Evolutionary conservation across 2,797 vertebrate genomes (phyloP), one percentile per base, ranked within the genome.

Genomic region (Amblyraja radiata): DNA sequence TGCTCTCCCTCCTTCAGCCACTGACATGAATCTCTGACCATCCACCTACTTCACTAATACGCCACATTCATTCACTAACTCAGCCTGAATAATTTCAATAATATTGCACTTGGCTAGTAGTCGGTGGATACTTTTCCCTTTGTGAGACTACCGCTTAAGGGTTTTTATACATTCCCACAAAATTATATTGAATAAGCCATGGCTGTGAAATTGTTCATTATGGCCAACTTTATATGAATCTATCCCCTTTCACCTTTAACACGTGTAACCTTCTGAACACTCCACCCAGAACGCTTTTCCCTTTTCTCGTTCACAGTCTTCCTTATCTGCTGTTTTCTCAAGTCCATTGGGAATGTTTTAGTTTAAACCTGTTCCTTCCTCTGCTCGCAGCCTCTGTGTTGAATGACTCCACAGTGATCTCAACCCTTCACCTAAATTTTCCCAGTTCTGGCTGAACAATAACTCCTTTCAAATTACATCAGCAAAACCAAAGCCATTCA

Each of bases 381-480:
- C 7, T 58, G 39, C 80, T 83, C 23, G 28, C 21, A 83, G 23
- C 23, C 23, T 83, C 23, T 28, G 23, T 54, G 58, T 11, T 36
- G 63, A 68, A 18, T 8, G 14, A 88, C 61, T 88, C 61, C 63
- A 68, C 10, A 58, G 80, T 28, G 80, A 36, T 88, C 65, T 88
- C 84, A 88, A 88, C 63, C 63, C n/a, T 88, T 88, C 61, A 88
- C 84, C 84, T 88, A 68, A 88, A 21, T 88, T 68, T 32, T 7
- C 16, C 63, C 36, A 21, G 63, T 88, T 21, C n/a, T 36, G n/a
- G 84, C 65, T 68, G 61, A 88, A 68, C 84, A 88, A 88, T 88
- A 88, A 88, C n/a, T 21, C 32, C 63, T 68, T 88, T 88, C 63
- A 88, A 88, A 8, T 68, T 18, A 36, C 61, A 88, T 88, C 84